Conservation (phyloP, 1,140 invertebrate species). For the Drosophila mayri region DNA sequence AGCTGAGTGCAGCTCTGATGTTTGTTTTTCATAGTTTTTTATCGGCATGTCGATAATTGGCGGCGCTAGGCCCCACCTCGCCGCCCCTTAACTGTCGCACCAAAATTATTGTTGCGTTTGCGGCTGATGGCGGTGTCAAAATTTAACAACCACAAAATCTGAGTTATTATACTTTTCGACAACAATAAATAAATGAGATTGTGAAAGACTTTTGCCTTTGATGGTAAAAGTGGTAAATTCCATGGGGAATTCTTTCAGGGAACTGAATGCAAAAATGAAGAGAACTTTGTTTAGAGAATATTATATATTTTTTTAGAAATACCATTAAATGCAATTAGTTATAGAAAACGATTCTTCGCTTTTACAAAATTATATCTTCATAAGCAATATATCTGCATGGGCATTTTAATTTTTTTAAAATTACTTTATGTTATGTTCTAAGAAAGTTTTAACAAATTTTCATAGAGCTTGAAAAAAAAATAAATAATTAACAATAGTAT, state of each 20-base stretch:
- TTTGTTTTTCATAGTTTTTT: slow-evolving; percentile 35
- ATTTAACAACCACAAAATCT: slow-evolving; percentile 77
- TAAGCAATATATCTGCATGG: too few relatives aligned
- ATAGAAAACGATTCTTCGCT: too few relatives aligned
- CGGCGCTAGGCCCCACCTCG: slow-evolving; percentile 45
- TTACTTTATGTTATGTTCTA: too few relatives aligned
- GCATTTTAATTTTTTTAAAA: too few relatives aligned
- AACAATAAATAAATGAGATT: slow-evolving; percentile 37
- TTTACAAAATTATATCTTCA: too few relatives aligned
- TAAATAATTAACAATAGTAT: neutral
- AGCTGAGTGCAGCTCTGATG: neutral
- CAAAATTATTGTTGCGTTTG: slow-evolving; percentile 50
- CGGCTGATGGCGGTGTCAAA: slow-evolving; percentile 73
- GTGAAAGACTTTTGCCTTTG: slow-evolving; percentile 23
- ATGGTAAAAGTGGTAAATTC: neutral
- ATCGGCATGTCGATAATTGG: slow-evolving; percentile 67
- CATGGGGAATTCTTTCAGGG: neutral
- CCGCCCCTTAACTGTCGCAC: neutral
- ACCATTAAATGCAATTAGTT: too few relatives aligned
- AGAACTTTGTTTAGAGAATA: neutral
- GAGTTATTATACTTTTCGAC: slow-evolving; percentile 74
- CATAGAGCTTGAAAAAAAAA: neutral
- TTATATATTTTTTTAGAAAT: neutral
- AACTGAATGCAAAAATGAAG: neutral
- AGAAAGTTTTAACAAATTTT: too few relatives aligned